Conservation (phyloP, 2,797 vertebrate genomes). For the Phoeniculus purpureus region DNA sequence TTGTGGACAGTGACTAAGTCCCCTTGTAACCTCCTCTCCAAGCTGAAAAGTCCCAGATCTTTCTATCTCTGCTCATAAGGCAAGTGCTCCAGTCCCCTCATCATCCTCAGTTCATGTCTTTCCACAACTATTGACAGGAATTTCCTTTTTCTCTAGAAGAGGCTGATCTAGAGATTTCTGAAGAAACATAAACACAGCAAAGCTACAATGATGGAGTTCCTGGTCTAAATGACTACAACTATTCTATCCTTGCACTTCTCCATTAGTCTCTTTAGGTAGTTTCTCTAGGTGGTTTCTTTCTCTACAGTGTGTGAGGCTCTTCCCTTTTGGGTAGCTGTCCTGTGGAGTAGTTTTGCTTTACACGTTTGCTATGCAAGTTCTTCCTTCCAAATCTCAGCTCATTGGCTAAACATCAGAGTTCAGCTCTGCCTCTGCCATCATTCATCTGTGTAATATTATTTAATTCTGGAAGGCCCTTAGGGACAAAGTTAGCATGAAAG, state of each 20-base stretch:
- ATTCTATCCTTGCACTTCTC: background rate
- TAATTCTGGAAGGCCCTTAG: background rate
- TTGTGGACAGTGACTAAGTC: too few species aligned
- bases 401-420: background rate
- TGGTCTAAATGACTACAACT: background rate
- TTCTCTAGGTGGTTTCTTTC: background rate
- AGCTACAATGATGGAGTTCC: background rate
- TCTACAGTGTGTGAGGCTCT: background rate
- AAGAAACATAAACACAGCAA: background rate
- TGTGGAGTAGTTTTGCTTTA: background rate
- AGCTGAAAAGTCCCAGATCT: too few species aligned
- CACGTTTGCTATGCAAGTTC: background rate
- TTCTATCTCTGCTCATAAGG: too few species aligned
- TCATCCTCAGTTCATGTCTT: background rate
- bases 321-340: background rate
- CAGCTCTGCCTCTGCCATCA: background rate
- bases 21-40: too few species aligned
- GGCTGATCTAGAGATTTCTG: background rate
- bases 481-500: background rate
- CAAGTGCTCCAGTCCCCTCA: too few species aligned
- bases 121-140: background rate
- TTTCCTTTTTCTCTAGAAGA: slow-evolving; percentile 3
- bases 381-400: background rate
- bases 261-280: background rate
- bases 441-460: slow-evolving; percentile 1